Evolutionary conservation across 2,797 vertebrate species (phyloP).

Genomic region (Vespertilio murinus): DNA sequence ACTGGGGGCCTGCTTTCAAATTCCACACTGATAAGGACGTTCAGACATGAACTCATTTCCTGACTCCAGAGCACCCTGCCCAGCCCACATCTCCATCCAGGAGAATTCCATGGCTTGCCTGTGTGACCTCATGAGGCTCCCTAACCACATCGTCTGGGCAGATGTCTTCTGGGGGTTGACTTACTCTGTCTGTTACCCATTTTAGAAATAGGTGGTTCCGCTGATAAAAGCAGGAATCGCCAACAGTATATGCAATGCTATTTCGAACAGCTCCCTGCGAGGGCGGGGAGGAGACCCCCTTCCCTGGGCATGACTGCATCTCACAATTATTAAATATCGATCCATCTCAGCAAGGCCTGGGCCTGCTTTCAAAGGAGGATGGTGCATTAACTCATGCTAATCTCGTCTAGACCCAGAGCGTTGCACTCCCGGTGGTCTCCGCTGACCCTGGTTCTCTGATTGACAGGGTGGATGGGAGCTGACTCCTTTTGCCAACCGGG

Average conservation of each 20-base stretch:
- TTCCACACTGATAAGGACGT: background rate
- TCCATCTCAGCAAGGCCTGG: constrained; percentile 57
- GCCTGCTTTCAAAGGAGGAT: constrained; percentile 54
- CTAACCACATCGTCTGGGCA: constrained; percentile 16
- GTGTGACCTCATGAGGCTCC: constrained; percentile 3
- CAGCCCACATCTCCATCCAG: background rate
- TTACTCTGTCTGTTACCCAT: constrained; percentile 64
- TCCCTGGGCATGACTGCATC: constrained; percentile 27
- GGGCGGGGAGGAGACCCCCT: constrained; percentile 37
- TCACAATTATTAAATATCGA: constrained; percentile 80
- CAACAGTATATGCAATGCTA: background rate
- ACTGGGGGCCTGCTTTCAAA: background rate
- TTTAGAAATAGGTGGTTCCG: constrained; percentile 43
- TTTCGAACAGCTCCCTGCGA: constrained; percentile 43
- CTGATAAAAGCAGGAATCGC: constrained; percentile 67
- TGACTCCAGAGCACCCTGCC: background rate
- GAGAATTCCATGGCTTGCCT: constrained; percentile 20
- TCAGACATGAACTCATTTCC: background rate
- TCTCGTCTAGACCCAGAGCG: constrained; percentile 30
- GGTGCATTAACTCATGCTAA: constrained; percentile 63
- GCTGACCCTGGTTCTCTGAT: constrained; percentile 17
- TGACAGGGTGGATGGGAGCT: background rate
- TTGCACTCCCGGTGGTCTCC: background rate
- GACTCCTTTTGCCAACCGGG: background rate
- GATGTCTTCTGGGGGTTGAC: constrained; percentile 30